Evolutionary conservation across 2,113 vertebrate species (phyloP).

Genomic region (Phyllostomus hastatus): DNA sequence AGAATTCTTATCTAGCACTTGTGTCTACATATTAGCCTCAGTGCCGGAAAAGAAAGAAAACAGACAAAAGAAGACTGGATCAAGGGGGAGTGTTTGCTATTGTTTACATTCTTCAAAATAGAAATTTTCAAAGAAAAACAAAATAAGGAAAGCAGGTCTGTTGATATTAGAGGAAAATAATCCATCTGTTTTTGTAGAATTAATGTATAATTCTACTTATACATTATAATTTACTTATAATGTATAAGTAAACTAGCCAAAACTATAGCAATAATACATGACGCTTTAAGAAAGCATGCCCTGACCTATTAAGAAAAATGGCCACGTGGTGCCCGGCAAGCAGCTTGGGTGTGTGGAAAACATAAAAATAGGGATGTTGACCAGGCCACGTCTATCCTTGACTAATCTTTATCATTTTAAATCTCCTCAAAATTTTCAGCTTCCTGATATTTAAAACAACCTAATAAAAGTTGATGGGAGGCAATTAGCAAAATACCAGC

Average conservation of each 20-base stretch:
- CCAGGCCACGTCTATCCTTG: neutral
- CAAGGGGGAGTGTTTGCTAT: neutral
- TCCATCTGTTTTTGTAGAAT: neutral
- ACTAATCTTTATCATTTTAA: neutral
- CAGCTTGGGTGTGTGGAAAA: neutral
- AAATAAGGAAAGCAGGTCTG: neutral
- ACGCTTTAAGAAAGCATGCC: neutral
- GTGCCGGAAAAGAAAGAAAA: neutral
- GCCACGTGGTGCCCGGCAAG: neutral
- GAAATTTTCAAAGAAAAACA: conserved; percentile 31
- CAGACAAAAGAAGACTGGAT: neutral
- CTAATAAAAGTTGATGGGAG: conserved; percentile 15
- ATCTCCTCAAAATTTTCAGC: neutral
- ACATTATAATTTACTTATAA: too few species aligned
- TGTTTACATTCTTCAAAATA: conserved; percentile 25
- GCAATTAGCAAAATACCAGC: neutral
- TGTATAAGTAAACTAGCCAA: neutral
- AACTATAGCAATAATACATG: neutral
- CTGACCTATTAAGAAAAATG: neutral
- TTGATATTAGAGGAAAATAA: neutral
- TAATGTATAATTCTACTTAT: too few species aligned
- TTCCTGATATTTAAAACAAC: conserved; percentile 24
- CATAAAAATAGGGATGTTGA: neutral
- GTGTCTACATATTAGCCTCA: conserved; percentile 16
- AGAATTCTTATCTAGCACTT: conserved; percentile 47